Conservation (phyloP, 1,140 invertebrate species). For the Bombyx mori region ASM3026992v2 NC_085109.1:127501-128000, state of each 20-base stretch:
- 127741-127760: constrained; percentile 30
- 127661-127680: constrained; percentile 42
- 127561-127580: too few relatives aligned
- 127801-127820: neutral
- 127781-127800: neutral
- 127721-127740: constrained; percentile 58
- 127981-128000: neutral
- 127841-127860: neutral
- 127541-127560: too few relatives aligned
- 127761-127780: neutral
- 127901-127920: constrained; percentile 1
- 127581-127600: too few relatives aligned
- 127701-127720: constrained; percentile 42
- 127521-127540: too few relatives aligned
- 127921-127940: neutral
- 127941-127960: neutral
- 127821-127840: neutral
- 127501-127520: too few relatives aligned
- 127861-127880: neutral
- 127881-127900: neutral
- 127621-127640: constrained; percentile 28
- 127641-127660: constrained; percentile 42
- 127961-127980: neutral
- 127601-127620: neutral
- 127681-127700: constrained; percentile 41